phyloP scores from a whole-genome alignment of 2,797 vertebrate species.

The Phaenicophaeus curvirostris region DNA sequence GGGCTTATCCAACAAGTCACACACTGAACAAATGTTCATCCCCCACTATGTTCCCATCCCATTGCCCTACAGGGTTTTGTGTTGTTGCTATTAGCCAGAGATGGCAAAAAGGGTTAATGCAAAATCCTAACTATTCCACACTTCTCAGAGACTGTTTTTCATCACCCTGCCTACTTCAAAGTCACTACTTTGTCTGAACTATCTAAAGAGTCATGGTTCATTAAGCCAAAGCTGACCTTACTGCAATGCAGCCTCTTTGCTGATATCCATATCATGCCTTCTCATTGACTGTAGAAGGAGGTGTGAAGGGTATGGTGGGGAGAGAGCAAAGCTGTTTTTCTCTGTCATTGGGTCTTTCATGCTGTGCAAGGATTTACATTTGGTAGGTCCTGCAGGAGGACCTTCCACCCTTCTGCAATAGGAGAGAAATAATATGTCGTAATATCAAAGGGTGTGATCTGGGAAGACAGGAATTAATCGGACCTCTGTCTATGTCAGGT shows the following conservation, averaged over 20 bases:
- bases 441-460: not conserved
- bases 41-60: not conserved
- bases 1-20: not conserved
- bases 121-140: not conserved
- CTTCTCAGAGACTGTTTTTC: not conserved
- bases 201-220: not conserved
- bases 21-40: not conserved
- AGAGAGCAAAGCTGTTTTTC: not conserved
- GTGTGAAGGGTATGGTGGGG: not conserved
- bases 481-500: not conserved
- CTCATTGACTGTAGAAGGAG: not conserved
- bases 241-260: not conserved
- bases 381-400: not conserved
- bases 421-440: not conserved
- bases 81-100: not conserved
- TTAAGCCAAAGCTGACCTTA: slow-evolving; percentile 60
- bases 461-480: not conserved
- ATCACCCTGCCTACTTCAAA: not conserved
- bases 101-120: not conserved
- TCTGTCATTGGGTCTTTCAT: not conserved
- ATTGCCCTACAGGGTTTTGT: not conserved
- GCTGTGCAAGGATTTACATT: not conserved
- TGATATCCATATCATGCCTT: not conserved
- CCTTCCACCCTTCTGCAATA: not conserved
- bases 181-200: slow-evolving; percentile 27